phyloP scores from a whole-genome alignment of 2,797 vertebrate genomes.

The Morus bassanus region DNA sequence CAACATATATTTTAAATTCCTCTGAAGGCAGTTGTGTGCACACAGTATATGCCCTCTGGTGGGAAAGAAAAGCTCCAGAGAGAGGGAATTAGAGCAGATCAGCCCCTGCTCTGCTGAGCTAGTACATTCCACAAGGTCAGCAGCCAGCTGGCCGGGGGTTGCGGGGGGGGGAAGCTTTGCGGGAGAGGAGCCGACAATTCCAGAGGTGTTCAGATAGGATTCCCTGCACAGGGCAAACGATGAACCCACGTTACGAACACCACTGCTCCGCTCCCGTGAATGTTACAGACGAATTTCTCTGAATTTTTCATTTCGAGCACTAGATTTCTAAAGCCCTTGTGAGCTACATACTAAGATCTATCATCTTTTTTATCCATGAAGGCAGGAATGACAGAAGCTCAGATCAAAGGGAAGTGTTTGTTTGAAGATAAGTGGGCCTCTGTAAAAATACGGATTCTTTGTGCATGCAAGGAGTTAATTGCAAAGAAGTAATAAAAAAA shows the following conservation, averaged over 20 bases:
- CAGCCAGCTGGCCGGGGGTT: not conserved
- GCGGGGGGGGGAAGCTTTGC: not conserved
- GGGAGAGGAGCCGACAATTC: not conserved
- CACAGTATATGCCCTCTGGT: constrained; percentile 38
- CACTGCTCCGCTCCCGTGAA: not conserved
- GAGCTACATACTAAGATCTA: not conserved
- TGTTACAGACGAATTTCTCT: not conserved
- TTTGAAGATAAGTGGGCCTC: constrained; percentile 16
- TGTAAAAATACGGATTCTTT: not conserved
- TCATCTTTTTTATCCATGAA: not conserved
- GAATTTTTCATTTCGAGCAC: not conserved
- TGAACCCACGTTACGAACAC: not conserved
- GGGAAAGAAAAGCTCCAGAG: constrained; percentile 36
- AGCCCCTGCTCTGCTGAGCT: constrained; percentile 25
- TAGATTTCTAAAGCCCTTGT: not conserved
- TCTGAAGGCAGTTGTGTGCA: constrained; percentile 23
- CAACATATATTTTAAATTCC: constrained; percentile 23
- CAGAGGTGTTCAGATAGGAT: not conserved
- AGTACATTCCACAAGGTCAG: constrained; percentile 20
- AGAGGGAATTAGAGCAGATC: constrained; percentile 39
- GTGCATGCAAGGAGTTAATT: constrained; percentile 7
- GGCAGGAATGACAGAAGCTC: not conserved
- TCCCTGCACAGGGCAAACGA: not conserved
- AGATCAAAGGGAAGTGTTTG: constrained; percentile 25
- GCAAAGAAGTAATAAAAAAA: not conserved